phyloP scores from a whole-genome alignment of 2,113 vertebrate genomes.

The Puma concolor region DNA sequence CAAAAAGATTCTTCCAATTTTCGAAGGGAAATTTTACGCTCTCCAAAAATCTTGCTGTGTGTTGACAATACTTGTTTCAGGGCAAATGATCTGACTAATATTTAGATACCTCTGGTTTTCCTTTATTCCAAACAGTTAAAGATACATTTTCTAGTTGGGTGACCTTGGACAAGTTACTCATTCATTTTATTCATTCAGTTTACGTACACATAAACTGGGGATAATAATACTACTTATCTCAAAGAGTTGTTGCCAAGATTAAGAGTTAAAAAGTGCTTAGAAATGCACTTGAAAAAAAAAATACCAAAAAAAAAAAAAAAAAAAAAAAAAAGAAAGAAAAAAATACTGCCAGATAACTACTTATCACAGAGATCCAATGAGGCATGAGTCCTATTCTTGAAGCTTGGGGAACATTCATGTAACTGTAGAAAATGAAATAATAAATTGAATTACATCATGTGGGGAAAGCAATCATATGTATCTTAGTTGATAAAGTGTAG shows the following conservation, averaged over 20 bases:
- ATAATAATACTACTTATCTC: not conserved
- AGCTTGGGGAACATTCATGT: not conserved
- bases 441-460: not conserved
- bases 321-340: too few species aligned
- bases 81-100: not conserved
- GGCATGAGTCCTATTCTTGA: not conserved
- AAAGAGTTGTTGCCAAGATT: not conserved
- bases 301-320: too few species aligned
- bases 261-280: not conserved
- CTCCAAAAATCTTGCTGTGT: not conserved
- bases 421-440: not conserved
- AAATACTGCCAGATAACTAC: not conserved
- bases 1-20: not conserved
- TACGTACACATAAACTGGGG: not conserved
- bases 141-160: not conserved
- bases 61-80: not conserved
- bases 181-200: not conserved
- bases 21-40: not conserved
- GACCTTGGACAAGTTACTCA: not conserved
- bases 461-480: not conserved
- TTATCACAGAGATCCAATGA: not conserved
- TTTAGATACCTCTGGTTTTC: not conserved
- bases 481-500: not conserved
- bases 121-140: not conserved
- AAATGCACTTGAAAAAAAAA: not conserved